Evolutionary conservation across 2,888 invertebrate genomes (phyloP).

Genomic region (Linnaemya tessellans): DNA sequence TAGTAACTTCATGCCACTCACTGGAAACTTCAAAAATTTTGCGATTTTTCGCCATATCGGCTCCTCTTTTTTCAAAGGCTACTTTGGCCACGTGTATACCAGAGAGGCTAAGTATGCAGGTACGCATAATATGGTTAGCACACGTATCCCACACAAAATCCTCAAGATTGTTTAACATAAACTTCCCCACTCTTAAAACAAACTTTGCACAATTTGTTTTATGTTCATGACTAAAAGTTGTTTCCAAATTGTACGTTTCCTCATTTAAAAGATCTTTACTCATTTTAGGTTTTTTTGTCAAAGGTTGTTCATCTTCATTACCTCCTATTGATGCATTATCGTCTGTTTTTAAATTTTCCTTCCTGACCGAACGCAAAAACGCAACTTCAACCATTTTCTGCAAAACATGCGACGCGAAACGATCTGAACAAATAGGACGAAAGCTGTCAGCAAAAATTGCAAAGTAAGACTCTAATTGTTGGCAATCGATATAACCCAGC

Average conservation of each 20-base stretch:
- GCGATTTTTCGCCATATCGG: slow-evolving; percentile 75
- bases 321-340: slow-evolving; percentile 65
- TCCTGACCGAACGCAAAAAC: slow-evolving; percentile 78
- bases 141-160: slow-evolving; percentile 91
- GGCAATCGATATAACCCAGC: slow-evolving; percentile 87
- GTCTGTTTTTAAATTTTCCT: slow-evolving; percentile 58
- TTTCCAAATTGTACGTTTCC: slow-evolving; percentile 79
- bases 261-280: slow-evolving; percentile 75
- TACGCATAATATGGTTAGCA: slow-evolving; percentile 90
- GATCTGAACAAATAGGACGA: slow-evolving; percentile 89
- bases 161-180: slow-evolving; percentile 92
- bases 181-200: slow-evolving; percentile 89
- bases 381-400: slow-evolving; percentile 86
- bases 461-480: slow-evolving; percentile 86
- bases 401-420: slow-evolving; percentile 91
- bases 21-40: slow-evolving; percentile 84
- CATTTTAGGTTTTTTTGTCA: slow-evolving; percentile 78
- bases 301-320: slow-evolving; percentile 75
- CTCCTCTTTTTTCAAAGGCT: slow-evolving; percentile 83
- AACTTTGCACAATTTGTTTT: slow-evolving; percentile 86
- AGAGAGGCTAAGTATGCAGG: slow-evolving; percentile 88
- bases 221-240: slow-evolving; percentile 84
- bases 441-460: slow-evolving; percentile 87
- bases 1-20: slow-evolving; percentile 86
- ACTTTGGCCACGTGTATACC: slow-evolving; percentile 86